Evolutionary conservation across 2,113 vertebrate species (phyloP), one percentile per base, ranked within the genome.

Genomic region (Petroica traversi): DNA sequence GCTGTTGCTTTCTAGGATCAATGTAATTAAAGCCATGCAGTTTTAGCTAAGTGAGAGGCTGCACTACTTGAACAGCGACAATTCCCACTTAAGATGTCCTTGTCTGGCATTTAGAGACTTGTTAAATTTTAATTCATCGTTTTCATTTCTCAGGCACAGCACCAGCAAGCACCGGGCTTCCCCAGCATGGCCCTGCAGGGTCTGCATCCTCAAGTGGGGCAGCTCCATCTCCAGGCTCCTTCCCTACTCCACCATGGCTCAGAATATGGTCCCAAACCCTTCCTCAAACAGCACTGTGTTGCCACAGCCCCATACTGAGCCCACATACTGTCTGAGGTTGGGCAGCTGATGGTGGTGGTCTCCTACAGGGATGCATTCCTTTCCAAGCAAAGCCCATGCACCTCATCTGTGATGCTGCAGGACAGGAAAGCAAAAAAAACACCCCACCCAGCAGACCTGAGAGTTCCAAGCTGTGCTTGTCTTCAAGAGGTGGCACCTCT

Each of bases 91-190:
- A 88, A 86, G 63, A 90, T 9, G 18, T 77, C 88, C 51, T 88
- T 88, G 46, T 43, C 64, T 71, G 75, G 71, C 75, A 71, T 85
- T 92, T 93, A 95, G 66, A 78, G 74, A 88, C 69, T 87, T 62
- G 63, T 88, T 92, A 97, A 88, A 88, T 64, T 93, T 95, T 88
- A 90, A 95, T 93, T 94, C 41, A 85, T 80, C 67, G 36, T 85
- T 86, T 88, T 83, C 7, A 40, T 89, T 83, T 89, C 49, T 58
- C 52, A 90, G 48, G 38, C 25, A n/a, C 9, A 72, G 71, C 49
- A 76, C 7, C 41, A 88, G 62, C 67, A 63, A 88, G 38, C 34
- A 51, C 29, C 0, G 0, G 3, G 55, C 14, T 75, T 62, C 67
- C 38, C 26, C 36, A 68, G 62, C 31, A 45, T 0, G 0, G 52